A percentile compares a stretch with the other conserved stretches of the same genome.
phyloP scores from a whole-genome alignment of 2,888 invertebrate species.

The Hecatera dysodea region DNA sequence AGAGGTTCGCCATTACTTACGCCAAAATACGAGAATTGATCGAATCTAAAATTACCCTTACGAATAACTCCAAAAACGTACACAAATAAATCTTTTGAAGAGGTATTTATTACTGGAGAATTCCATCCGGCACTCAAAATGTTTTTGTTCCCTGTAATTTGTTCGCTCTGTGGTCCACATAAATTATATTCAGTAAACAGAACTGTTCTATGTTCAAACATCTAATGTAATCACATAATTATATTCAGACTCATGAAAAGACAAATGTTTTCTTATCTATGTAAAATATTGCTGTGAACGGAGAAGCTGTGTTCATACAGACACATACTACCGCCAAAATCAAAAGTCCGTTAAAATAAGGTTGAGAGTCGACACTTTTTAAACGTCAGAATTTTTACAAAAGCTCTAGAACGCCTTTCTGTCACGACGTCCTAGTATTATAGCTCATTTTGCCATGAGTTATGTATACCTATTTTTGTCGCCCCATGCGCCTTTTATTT shows the following conservation, averaged over 20 bases:
- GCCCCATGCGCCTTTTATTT: too few species aligned
- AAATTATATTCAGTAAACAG: slow-evolving; percentile 42
- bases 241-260: slow-evolving; percentile 45
- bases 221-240: slow-evolving; percentile 36
- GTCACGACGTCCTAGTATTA: too few species aligned
- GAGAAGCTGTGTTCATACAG: background rate
- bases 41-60: background rate
- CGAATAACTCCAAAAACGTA: background rate
- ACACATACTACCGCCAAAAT: background rate
- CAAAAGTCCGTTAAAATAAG: too few species aligned
- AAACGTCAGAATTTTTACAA: too few species aligned
- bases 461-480: too few species aligned
- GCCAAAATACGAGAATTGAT: background rate
- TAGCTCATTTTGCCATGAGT: too few species aligned
- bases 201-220: slow-evolving; percentile 9
- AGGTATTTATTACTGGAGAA: background rate
- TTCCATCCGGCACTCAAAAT: slow-evolving; percentile 5
- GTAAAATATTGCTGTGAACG: slow-evolving; percentile 6
- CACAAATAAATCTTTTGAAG: slow-evolving; percentile 14
- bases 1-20: too few species aligned
- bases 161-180: slow-evolving; percentile 10
- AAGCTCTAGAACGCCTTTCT: too few species aligned
- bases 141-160: slow-evolving; percentile 3
- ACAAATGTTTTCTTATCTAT: slow-evolving; percentile 18
- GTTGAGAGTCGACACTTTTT: too few species aligned